Conservation (phyloP, 2,888 invertebrate species). For the Isotomurus palustris region DNA sequence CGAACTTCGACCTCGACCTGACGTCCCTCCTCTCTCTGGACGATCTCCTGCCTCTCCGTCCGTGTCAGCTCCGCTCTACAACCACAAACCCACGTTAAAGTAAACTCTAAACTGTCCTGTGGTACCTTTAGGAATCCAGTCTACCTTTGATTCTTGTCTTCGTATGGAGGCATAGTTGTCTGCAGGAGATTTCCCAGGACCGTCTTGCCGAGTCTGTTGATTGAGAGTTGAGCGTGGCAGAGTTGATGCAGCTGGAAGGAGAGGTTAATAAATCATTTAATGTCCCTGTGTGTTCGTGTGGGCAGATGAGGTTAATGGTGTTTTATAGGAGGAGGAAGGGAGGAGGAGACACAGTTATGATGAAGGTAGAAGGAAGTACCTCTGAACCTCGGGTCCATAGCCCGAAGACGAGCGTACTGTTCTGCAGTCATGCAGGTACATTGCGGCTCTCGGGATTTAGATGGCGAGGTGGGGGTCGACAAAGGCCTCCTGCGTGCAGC, state of each 20-base stretch:
- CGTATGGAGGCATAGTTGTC: conserved; percentile 37
- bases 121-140: conserved; percentile 5
- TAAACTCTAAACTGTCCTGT: conserved; percentile 13
- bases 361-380: conserved; percentile 49
- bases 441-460: conserved; percentile 75
- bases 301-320: no score
- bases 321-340: no score
- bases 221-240: conserved; percentile 42
- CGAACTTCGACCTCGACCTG: conserved; percentile 36
- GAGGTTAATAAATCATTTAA: no score
- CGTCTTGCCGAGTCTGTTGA: conserved; percentile 37
- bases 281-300: no score
- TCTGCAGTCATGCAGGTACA: conserved; percentile 94
- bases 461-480: conserved; percentile 90
- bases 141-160: conserved; percentile 43
- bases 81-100: conserved; percentile 12
- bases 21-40: conserved; percentile 29
- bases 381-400: conserved; percentile 77
- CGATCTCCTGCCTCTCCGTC: conserved; percentile 33
- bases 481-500: conserved; percentile 66
- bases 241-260: conserved; percentile 43
- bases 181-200: conserved; percentile 24
- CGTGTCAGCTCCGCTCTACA: conserved; percentile 27
- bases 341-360: no score
- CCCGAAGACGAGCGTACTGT: conserved; percentile 78